Evolutionary conservation across 2,888 invertebrate species (phyloP), one percentile per base, ranked within the genome.

Genomic region (Macaria notata): DNA sequence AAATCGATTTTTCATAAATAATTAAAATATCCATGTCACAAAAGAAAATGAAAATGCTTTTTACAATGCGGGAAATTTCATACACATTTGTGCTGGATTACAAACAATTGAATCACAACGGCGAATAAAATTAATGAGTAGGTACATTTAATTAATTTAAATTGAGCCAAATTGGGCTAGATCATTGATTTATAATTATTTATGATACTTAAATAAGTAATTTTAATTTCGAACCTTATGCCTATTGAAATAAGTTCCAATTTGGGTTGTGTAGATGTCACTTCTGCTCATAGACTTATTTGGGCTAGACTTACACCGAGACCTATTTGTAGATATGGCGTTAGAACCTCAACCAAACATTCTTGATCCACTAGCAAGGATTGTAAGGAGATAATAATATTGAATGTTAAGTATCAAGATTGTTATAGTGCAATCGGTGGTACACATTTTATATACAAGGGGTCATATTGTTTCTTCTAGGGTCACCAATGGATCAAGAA

Each of bases 221-320:
- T 19, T 19, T 19, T 19, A 19, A 36, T 36, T 36, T 6, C 7
- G 5, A 36, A 36, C 33, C 33, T 36, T 36, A 36, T 36, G 33
- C 5, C 29, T 6, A 42, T 4, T 31, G 48, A 49, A 29, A 46
- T 45, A 51, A 30, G 53, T 36, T 54, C 3, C 7, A 54, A 50
- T 55, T 46, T 61, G 66, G 66, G 64, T 66, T 66, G 66, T 66
- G 66, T 64, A 66, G 66, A 64, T 8, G 53, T 60, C 54, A 56
- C 41, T 44, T 47, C 57, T 31, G 52, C 42, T 56, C 41, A 50
- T 56, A 59, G 49, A 61, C 36, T 44, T 19, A 44, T 50, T 48
- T 39, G 59, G 54, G 57, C 39, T 44, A 52, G 47, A 56, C 47
- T 51, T 51, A 29, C 42, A 59, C 31, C 49, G 60, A 63, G 54